phyloP scores from a whole-genome alignment of 2,888 invertebrate genomes.

The Drosophila paucipuncta region DNA sequence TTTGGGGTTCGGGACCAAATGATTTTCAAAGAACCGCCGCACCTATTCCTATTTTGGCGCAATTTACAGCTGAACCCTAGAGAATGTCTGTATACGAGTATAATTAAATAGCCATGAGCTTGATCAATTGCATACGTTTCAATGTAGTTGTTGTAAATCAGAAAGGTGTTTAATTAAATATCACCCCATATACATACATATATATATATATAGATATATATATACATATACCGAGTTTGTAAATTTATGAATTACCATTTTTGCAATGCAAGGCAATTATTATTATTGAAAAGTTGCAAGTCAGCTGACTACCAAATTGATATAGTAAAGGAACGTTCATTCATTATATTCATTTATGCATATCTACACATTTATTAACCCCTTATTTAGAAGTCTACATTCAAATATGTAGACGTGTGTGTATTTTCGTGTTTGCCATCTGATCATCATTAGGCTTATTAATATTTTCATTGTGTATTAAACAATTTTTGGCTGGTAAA shows the following conservation, averaged over 20 bases:
- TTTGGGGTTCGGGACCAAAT: slow-evolving; percentile 41
- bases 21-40: slow-evolving; percentile 48
- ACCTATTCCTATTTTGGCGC: slow-evolving; percentile 23
- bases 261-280: background rate
- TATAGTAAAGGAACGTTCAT: slow-evolving; percentile 24
- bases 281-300: slow-evolving; percentile 23
- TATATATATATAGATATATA: background rate
- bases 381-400: background rate
- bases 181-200: background rate
- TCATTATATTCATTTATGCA: slow-evolving; percentile 25
- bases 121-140: slow-evolving; percentile 2
- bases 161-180: slow-evolving; percentile 3
- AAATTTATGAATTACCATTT: slow-evolving; percentile 11
- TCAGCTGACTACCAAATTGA: slow-evolving; percentile 18
- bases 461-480: slow-evolving; percentile 54
- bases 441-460: slow-evolving; percentile 58
- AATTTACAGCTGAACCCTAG: slow-evolving; percentile 13
- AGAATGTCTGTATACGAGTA: background rate
- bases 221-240: background rate
- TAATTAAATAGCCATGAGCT: background rate
- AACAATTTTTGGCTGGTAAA: slow-evolving; percentile 35
- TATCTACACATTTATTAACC: slow-evolving; percentile 7
- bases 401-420: background rate
- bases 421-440: slow-evolving; percentile 27
- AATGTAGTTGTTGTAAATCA: background rate